These are phyloP conservation scores for Tribolium castaneum DNA, from an alignment of 1,140 invertebrate species.

Conservation along the genomic window DNA sequence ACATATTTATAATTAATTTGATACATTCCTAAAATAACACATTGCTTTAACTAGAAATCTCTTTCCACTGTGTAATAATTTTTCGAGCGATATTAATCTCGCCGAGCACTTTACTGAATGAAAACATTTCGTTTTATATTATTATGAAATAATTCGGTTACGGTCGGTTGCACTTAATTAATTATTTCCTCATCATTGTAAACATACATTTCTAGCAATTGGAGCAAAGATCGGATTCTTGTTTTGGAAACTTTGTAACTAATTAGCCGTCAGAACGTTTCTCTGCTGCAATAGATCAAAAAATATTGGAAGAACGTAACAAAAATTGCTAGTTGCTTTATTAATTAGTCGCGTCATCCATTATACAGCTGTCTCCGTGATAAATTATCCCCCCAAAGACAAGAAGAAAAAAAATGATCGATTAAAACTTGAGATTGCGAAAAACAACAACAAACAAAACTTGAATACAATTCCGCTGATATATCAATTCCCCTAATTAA, in stretches of 20 bases:
- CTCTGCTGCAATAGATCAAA: constrained; percentile 26
- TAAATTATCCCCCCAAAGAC: constrained; percentile 20
- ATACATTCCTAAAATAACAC: too few species aligned
- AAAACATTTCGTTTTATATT: too few species aligned
- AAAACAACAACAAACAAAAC: neutral
- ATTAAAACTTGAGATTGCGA: neutral
- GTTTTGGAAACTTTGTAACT: neutral
- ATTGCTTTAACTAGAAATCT: too few species aligned
- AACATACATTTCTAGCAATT: neutral
- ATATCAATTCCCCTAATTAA: constrained; percentile 41
- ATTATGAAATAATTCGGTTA: neutral
- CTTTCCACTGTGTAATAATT: too few species aligned
- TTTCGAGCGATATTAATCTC: too few species aligned
- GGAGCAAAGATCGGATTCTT: neutral
- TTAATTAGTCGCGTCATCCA: constrained; percentile 36
- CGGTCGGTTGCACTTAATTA: neutral
- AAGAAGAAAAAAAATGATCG: constrained; percentile 35
- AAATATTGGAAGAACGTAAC: neutral
- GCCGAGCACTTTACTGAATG: too few species aligned
- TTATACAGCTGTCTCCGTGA: neutral
- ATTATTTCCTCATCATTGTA: neutral
- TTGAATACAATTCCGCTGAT: neutral
- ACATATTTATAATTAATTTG: too few species aligned
- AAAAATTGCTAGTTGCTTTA: constrained; percentile 36
- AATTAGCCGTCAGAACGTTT: constrained; percentile 33